Evolutionary conservation across 2,113 vertebrate species (phyloP).

Genomic region (Pedionomus torquatus): DNA sequence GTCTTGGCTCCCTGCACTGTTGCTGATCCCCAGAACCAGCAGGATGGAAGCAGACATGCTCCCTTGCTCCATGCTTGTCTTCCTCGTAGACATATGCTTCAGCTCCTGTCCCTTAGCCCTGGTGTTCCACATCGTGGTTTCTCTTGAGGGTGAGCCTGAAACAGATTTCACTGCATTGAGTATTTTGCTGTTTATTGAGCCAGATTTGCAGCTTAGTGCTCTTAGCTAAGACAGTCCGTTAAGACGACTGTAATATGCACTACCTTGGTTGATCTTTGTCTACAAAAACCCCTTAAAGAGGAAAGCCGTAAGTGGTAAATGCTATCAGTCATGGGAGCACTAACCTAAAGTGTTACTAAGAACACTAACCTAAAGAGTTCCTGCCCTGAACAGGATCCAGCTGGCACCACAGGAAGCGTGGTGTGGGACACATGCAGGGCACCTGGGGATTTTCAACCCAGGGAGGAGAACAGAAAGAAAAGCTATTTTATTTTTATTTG

Average conservation of each 20-base stretch:
- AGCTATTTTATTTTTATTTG: not conserved
- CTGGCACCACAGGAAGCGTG: not conserved
- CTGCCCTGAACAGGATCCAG: not conserved
- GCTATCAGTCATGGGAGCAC: not conserved
- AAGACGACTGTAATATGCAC: fast-evolving
- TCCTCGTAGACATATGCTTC: fast-evolving
- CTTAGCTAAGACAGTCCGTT: not conserved
- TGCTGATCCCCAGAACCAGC: not conserved
- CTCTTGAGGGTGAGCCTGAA: fast-evolving
- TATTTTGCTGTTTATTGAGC: not conserved
- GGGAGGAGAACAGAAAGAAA: not conserved
- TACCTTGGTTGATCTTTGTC: not conserved
- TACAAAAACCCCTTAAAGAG: not conserved
- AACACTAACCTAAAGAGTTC: not conserved
- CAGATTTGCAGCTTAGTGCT: not conserved
- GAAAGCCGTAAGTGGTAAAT: not conserved
- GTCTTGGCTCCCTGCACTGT: fast-evolving
- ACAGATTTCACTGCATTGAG: not conserved
- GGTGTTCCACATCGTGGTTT: fast-evolving
- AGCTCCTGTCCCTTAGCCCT: no score
- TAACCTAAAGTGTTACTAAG: not conserved
- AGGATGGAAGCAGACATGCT: fast-evolving
- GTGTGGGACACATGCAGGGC: not conserved
- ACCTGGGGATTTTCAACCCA: not conserved
- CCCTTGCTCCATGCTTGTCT: not conserved